Evolutionary conservation across 2,888 invertebrate species (phyloP).

Genomic region (Zonitis immaculata): DNA sequence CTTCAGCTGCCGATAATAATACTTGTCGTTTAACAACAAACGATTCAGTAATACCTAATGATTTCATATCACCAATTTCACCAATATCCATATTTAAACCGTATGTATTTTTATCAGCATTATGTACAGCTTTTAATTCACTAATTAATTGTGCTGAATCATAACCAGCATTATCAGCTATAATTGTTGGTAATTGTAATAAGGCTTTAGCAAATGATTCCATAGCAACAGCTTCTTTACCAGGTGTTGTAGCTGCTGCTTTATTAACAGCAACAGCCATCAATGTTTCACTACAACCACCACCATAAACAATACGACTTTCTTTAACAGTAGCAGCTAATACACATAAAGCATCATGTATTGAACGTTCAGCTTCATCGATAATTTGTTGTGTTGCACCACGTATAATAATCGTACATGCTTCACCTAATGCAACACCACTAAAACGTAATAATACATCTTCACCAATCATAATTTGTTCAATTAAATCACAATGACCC

Average conservation of each 20-base stretch:
- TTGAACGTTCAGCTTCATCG: slow-evolving; percentile 96
- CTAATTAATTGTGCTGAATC: slow-evolving; percentile 94
- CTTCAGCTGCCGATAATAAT: slow-evolving; percentile 89
- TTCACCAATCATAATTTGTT: slow-evolving; percentile 98
- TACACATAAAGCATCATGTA: slow-evolving; percentile 98
- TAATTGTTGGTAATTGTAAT: slow-evolving; percentile 85
- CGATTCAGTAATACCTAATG: slow-evolving; percentile 92
- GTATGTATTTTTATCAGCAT: slow-evolving; percentile 64
- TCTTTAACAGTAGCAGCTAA: slow-evolving; percentile 93
- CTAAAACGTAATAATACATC: slow-evolving; percentile 92
- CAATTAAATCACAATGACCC: slow-evolving; percentile 95
- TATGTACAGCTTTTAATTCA: slow-evolving; percentile 87
- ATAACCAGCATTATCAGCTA: slow-evolving; percentile 98
- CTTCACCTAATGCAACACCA: slow-evolving; percentile 91
- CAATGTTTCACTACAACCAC: slow-evolving; percentile 87
- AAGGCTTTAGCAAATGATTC: slow-evolving; percentile 92
- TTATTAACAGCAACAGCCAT: slow-evolving; percentile 92
- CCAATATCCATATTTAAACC: slow-evolving; percentile 92
- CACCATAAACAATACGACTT: slow-evolving; percentile 85
- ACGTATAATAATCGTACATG: slow-evolving; percentile 94
- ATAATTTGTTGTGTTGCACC: slow-evolving; percentile 98
- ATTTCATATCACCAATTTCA: slow-evolving; percentile 82
- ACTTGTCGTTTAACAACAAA: slow-evolving; percentile 97
- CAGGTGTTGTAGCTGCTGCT: slow-evolving; percentile 81
- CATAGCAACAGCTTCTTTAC: slow-evolving; percentile 96